phyloP scores from a whole-genome alignment of 2,888 invertebrate species.

The Endotricha flammealis region DNA sequence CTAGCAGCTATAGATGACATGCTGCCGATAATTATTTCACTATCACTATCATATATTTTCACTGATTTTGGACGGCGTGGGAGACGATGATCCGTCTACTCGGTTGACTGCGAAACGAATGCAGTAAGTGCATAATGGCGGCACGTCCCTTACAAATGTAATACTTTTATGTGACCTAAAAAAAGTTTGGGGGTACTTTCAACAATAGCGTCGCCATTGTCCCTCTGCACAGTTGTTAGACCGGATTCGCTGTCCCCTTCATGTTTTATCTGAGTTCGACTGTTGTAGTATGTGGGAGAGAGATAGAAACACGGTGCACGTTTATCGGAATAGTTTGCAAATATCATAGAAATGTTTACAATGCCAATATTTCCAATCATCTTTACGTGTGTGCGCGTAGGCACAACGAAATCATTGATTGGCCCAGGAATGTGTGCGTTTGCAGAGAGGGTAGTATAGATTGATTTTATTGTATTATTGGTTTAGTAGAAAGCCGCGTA shows the following conservation, averaged over 20 bases:
- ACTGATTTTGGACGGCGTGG: constrained; percentile 56
- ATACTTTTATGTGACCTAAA: constrained; percentile 77
- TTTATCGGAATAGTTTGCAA: constrained; percentile 63
- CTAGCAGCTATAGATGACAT: constrained; percentile 60
- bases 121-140: constrained; percentile 62
- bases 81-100: constrained; percentile 54
- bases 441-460: constrained; percentile 71
- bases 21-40: constrained; percentile 22
- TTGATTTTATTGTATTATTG: constrained; percentile 77
- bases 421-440: constrained; percentile 44
- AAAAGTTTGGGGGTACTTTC: constrained; percentile 74
- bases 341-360: constrained; percentile 73
- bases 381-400: constrained; percentile 35
- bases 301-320: constrained; percentile 41
- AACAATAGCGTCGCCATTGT: constrained; percentile 75
- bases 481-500: constrained; percentile 76
- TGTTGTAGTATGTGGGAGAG: constrained; percentile 31
- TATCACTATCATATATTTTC: constrained; percentile 35
- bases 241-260: constrained; percentile 49
- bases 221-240: constrained; percentile 68
- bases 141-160: constrained; percentile 73
- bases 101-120: constrained; percentile 71
- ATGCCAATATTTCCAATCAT: constrained; percentile 71
- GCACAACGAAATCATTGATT: constrained; percentile 60
- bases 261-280: constrained; percentile 25